These are phyloP conservation scores for Xanthia icteritia DNA, from an alignment of 2,888 invertebrate species.

Conservation along the genomic window DNA sequence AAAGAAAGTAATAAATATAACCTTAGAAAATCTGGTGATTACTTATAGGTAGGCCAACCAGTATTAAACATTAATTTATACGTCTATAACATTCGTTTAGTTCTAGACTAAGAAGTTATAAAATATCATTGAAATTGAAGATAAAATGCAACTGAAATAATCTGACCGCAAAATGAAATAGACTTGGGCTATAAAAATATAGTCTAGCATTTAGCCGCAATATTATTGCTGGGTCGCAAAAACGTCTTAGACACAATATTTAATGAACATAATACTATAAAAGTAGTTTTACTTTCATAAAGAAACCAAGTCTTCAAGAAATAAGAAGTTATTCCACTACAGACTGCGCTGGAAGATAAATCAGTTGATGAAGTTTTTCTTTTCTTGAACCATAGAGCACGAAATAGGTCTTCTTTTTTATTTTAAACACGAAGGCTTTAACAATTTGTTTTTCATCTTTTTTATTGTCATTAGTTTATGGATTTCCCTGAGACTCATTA, in stretches of 20 bases:
- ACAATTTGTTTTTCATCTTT: neutral
- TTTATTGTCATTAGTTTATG: neutral
- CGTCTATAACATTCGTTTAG: neutral
- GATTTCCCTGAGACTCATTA: neutral
- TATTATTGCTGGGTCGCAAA: slow-evolving; percentile 23
- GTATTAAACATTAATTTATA: neutral
- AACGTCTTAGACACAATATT: slow-evolving; percentile 35
- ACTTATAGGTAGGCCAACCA: no score
- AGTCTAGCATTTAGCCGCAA: slow-evolving; percentile 21
- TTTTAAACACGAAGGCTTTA: slow-evolving; percentile 2
- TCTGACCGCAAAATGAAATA: neutral
- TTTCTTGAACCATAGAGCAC: slow-evolving; percentile 24
- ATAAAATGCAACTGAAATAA: neutral
- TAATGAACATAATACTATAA: slow-evolving; percentile 43
- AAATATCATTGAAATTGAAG: neutral
- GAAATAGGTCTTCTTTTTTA: slow-evolving; percentile 30
- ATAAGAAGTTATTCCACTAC: slow-evolving; percentile 43
- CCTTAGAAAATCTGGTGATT: no score
- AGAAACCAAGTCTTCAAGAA: slow-evolving; percentile 42
- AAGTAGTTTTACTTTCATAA: slow-evolving; percentile 29
- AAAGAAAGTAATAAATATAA: no score
- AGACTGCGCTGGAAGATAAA: slow-evolving; percentile 39
- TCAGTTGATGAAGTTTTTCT: slow-evolving; percentile 52
- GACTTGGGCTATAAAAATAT: slow-evolving; percentile 10
- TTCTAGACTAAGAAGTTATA: neutral